phyloP scores from a whole-genome alignment of 2,113 vertebrate genomes.

The Tetrax tetrax region DNA sequence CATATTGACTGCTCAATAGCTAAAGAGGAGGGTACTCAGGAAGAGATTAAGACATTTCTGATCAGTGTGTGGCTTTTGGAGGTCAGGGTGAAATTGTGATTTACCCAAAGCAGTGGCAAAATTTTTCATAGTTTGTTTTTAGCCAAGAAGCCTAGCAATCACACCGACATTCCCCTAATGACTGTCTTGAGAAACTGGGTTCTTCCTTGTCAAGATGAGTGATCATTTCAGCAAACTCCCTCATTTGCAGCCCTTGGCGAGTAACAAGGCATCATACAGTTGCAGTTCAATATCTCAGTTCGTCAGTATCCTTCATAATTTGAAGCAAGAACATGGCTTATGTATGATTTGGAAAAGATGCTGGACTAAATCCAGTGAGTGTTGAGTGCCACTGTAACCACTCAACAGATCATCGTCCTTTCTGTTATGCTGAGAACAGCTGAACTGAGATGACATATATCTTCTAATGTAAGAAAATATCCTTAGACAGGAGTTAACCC shows the following conservation, averaged over 20 bases:
- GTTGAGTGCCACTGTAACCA: fast-evolving
- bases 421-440: neutral
- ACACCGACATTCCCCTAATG: neutral
- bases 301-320: neutral
- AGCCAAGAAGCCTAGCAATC: neutral
- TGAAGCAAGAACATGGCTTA: neutral
- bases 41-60: neutral
- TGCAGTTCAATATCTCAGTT: neutral
- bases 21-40: neutral
- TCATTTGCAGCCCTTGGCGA: neutral
- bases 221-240: neutral
- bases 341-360: neutral
- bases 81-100: neutral
- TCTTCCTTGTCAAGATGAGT: neutral
- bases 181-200: neutral
- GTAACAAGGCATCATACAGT: neutral
- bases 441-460: neutral
- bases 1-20: neutral
- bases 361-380: neutral
- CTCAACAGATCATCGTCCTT: neutral
- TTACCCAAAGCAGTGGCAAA: neutral
- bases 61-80: neutral
- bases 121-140: neutral
- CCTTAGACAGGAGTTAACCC: neutral
- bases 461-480: neutral